Evolutionary conservation across 2,797 vertebrate genomes (phyloP), one percentile per base, ranked within the genome.

Genomic region (Pangasius krempfi): DNA sequence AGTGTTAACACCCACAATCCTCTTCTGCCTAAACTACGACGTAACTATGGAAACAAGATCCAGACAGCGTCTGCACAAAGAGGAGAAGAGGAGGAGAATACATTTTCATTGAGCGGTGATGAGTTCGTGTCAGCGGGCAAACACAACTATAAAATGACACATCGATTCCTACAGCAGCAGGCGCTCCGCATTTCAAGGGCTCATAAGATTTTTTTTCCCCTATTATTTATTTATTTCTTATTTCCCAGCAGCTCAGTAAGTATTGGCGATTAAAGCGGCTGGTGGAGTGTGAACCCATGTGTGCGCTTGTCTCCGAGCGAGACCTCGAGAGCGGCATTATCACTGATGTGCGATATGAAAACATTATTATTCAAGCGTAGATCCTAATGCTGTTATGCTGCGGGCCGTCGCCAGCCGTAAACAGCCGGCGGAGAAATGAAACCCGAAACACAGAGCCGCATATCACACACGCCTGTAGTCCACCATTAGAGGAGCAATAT

Each of bases 301-400:
- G 62, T 1, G 47, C 78, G 76, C 81, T 64, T 84, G 78, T 88
- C 81, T 80, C 83, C 73, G 50, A 91, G 87, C 86, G 33, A 88
- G 62, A 84, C 85, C 60, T 89, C 78, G 78, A 92, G 92, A 91
- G 90, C 94, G 90, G 93, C 93, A 92, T 93, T 93, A 93, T 92
- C 93, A 90, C 89, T 89, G 86, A 94, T 95, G 90, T 92, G 86
- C 85, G 73, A 94, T 91, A 92, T 91, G 94, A 95, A 94, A 95
- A 93, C 93, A 95, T 95, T 94, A 95, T 96, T 93, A 95, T 95
- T 95, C 93, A 95, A 94, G 94, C 93, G 94, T 93, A 95, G 95
- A 94, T 94, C 94, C 93, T 96, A 95, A 96, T 96, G 95, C 94
- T 95, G 95, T 96, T 96, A 96, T 95, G 95, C 94, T 93, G 95